Percentiles rank a stretch among this genome's conserved stretches.
phyloP scores from a whole-genome alignment of 2,888 invertebrate species.

The Euphydryas editha region DNA sequence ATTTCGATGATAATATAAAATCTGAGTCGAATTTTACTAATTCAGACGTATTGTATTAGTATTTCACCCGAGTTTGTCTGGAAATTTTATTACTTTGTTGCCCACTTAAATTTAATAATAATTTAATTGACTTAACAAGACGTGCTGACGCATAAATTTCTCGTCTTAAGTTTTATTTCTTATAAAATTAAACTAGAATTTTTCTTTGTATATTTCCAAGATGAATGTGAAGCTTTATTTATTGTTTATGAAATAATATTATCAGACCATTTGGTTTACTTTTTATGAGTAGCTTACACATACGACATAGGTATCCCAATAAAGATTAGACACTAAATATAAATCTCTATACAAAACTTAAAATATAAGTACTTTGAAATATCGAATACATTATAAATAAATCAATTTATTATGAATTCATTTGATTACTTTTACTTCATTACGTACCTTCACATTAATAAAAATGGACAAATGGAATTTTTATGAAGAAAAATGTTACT shows the following conservation, averaged over 20 bases:
- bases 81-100: neutral
- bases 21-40: neutral
- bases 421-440: neutral
- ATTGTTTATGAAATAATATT: conserved; percentile 44
- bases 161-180: conserved; percentile 1
- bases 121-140: conserved; percentile 1
- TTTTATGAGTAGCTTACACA: conserved; percentile 13
- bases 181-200: conserved; percentile 21
- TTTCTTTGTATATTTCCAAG: conserved; percentile 42
- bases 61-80: neutral
- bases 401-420: neutral
- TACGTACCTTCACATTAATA: neutral
- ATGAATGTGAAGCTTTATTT: conserved; percentile 46
- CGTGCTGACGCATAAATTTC: neutral
- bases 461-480: neutral
- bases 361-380: neutral
- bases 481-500: neutral
- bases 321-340: neutral
- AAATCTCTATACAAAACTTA: no score
- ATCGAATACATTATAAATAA: neutral
- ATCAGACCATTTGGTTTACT: conserved; percentile 36
- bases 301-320: conserved; percentile 6
- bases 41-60: neutral
- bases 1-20: neutral
- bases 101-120: neutral